Percentiles rank a stretch among this genome's conserved stretches.
Conservation (phyloP, 2,888 invertebrate genomes). For the Nebria brevicollis region DNA sequence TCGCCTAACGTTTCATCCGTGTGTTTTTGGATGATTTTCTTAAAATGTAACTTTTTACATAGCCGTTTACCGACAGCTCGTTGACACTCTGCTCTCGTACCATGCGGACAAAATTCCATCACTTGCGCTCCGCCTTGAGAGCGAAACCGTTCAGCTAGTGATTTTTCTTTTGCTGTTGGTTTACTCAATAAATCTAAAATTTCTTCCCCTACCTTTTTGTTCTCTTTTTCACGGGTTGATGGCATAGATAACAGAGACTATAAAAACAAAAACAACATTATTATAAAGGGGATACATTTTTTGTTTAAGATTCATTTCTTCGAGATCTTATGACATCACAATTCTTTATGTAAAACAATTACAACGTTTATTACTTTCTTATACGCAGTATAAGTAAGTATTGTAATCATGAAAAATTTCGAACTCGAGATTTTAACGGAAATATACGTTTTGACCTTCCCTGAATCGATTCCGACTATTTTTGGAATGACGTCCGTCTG, state of each 20-base stretch:
- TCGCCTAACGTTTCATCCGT: slow-evolving; percentile 96
- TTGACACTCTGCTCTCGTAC: slow-evolving; percentile 89
- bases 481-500: too few species aligned
- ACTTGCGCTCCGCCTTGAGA: slow-evolving; percentile 94
- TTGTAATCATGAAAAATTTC: too few species aligned
- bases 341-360: too few species aligned
- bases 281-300: slow-evolving; percentile 24
- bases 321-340: too few species aligned
- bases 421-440: too few species aligned
- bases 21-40: slow-evolving; percentile 94
- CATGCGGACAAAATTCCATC: slow-evolving; percentile 97
- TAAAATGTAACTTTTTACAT: slow-evolving; percentile 94
- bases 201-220: slow-evolving; percentile 94
- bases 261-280: slow-evolving; percentile 53
- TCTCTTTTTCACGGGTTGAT: slow-evolving; percentile 94
- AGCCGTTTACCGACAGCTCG: slow-evolving; percentile 63
- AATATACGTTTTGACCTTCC: too few species aligned
- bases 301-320: neutral
- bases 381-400: too few species aligned
- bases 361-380: too few species aligned
- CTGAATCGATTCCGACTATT: too few species aligned
- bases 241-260: slow-evolving; percentile 90
- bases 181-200: slow-evolving; percentile 92
- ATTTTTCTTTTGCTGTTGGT: slow-evolving; percentile 95
- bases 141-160: slow-evolving; percentile 93